Base-by-base conservation (phyloP, 1,140 invertebrate genomes). In the Trichoplusia ni region DNA sequence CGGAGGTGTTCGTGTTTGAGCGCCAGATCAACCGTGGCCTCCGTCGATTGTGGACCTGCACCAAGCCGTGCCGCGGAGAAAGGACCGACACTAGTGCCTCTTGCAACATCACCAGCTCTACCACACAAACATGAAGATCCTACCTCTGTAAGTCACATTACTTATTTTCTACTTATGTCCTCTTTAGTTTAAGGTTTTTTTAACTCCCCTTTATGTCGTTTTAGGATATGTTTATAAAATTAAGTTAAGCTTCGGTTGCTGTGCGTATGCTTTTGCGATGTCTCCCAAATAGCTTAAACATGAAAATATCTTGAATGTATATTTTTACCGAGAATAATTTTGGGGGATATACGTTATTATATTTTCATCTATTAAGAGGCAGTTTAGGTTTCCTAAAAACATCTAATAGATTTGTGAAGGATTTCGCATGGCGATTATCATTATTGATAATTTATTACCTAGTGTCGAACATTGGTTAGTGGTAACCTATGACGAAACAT, bases 21-120 rank as follows among this genome's bases (percentile, higher is more conserved):
- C 77, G 77, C 62, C 85, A 89, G 76, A 85, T 75, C 84, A 82
- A 82, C 70, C 77, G 81, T 81, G 82, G 82, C 82, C 77, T 73
- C 79, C 82, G 82, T 77, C 65, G 75, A 74, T 69, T 78, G 71
- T 78, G 71, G 81, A 89, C 86, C 81, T 86, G 76, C 77, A 74
- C 74, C 53, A 67, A 76, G 53, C 67, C 76, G 73, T 71, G 67
- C 46, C 75, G 69, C 64, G 75, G 80, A 82, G 81, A 84, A 85
- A 86, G 81, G 78, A 81, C 71, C 46, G 65, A 71, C 71, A 56
- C 61, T 51, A 77, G 71, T 75, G 74, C 64, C 66, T 54, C 68
- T 82, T 75, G 67, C 79, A 64, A 81, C 71, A 82, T 56, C 65
- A 60, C 49, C 67, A 42, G 46, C 64, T 46, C 60, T 51, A 67